Evolutionary conservation across 2,888 invertebrate species (phyloP).

Genomic region (Noctua fimbriata): DNA sequence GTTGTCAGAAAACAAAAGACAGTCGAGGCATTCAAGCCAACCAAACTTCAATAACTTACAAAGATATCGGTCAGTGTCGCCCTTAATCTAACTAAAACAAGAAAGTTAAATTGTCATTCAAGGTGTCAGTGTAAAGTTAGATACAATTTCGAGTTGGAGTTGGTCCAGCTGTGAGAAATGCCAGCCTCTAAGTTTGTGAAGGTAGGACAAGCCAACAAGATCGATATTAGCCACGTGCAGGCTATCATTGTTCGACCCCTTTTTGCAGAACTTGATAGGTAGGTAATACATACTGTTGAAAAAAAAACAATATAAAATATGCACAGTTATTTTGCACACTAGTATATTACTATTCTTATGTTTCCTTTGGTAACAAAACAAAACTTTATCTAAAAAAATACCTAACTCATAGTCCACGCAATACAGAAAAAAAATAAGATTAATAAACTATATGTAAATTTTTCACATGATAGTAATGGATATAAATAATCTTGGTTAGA

Average conservation of each 20-base stretch:
- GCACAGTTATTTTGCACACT: not conserved
- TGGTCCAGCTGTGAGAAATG: not conserved
- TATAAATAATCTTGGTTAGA: too few species aligned
- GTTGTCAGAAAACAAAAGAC: not conserved
- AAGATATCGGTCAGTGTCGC: conserved; percentile 17
- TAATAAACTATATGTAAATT: too few species aligned
- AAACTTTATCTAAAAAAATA: too few species aligned
- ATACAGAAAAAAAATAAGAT: not conserved
- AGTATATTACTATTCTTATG: not conserved
- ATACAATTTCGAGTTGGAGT: conserved; percentile 8
- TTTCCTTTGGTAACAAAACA: not conserved
- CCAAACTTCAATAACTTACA: conserved; percentile 6
- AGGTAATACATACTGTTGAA: not conserved
- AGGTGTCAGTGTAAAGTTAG: conserved; percentile 44
- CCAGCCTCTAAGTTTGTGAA: conserved; percentile 4
- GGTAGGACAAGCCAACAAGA: not conserved
- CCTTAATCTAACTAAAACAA: conserved; percentile 30
- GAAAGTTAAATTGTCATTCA: conserved; percentile 48
- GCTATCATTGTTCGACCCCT: not conserved
- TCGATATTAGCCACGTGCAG: not conserved
- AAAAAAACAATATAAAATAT: not conserved
- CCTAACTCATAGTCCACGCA: not conserved
- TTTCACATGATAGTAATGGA: too few species aligned
- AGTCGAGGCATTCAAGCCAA: not conserved
- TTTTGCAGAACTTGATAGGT: not conserved